A percentile compares a stretch with the other conserved stretches of the same genome.
Conservation (phyloP, 2,797 vertebrate species). For the Sparidentex hasta region DNA sequence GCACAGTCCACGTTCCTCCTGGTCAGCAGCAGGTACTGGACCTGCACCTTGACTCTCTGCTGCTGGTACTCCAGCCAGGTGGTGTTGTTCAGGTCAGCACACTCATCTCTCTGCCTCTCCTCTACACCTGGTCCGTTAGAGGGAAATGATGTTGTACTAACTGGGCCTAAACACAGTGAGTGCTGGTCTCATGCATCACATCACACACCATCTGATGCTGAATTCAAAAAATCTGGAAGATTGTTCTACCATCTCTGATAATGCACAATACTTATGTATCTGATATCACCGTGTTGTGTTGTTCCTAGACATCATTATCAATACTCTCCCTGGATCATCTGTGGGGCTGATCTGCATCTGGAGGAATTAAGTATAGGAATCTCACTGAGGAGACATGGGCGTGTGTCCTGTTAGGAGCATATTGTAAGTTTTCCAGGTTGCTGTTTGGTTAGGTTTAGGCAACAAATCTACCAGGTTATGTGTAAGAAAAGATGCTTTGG, state of each 20-base stretch:
- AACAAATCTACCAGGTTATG: too few species aligned
- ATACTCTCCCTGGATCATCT: too few species aligned
- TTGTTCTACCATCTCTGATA: background rate
- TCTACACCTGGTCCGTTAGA: conserved; percentile 66
- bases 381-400: too few species aligned
- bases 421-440: too few species aligned
- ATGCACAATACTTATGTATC: background rate
- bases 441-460: too few species aligned
- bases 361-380: too few species aligned
- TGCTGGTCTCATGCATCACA: background rate
- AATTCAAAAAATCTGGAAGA: background rate
- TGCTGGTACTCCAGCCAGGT: conserved; percentile 77
- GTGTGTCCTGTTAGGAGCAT: too few species aligned
- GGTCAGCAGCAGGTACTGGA: conserved; percentile 92
- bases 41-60: conserved; percentile 77
- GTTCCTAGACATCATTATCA: too few species aligned
- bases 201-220: background rate
- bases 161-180: background rate
- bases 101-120: conserved; percentile 60
- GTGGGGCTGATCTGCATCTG: too few species aligned
- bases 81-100: conserved; percentile 89
- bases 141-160: background rate
- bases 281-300: too few species aligned
- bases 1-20: conserved; percentile 85
- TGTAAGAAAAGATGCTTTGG: too few species aligned